A percentile compares a stretch with the other conserved stretches of the same genome.
phyloP scores from a whole-genome alignment of 2,113 vertebrate species.

The Apus apus region DNA sequence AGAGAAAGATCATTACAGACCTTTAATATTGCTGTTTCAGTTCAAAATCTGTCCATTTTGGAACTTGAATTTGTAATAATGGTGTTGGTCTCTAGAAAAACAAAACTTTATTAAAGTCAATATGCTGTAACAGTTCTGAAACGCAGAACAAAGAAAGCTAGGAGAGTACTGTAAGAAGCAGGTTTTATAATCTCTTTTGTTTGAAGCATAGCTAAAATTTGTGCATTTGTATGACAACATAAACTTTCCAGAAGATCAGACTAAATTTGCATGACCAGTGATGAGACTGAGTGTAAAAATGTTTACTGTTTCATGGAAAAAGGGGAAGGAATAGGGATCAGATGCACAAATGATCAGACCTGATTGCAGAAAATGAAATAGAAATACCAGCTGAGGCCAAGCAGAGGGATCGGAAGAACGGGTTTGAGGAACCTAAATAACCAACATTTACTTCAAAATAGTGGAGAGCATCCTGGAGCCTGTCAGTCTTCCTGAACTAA shows the following conservation, averaged over 20 bases:
- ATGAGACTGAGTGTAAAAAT: not conserved
- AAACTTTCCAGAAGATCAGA: not conserved
- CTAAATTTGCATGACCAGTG: not conserved
- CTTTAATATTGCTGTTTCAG: not conserved
- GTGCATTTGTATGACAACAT: not conserved
- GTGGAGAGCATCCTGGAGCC: not conserved
- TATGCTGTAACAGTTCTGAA: not conserved
- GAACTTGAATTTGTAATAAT: not conserved
- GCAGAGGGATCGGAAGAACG: not conserved
- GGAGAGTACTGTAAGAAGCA: not conserved
- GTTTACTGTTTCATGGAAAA: not conserved
- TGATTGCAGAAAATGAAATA: not conserved
- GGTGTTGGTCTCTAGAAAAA: not conserved
- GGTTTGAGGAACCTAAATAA: not conserved
- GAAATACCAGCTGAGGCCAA: not conserved
- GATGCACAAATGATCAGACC: not conserved
- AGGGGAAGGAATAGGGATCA: not conserved
- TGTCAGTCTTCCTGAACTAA: not conserved
- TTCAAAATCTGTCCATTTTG: not conserved
- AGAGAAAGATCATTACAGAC: conserved; percentile 19
- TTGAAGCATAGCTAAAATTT: not conserved
- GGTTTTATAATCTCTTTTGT: not conserved
- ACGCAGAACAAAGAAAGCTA: not conserved
- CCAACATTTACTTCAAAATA: not conserved
- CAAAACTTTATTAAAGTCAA: not conserved